Percentiles rank a stretch among this genome's conserved stretches.
Evolutionary conservation across 23 tunicate species (phyloP).

Genomic region (Diplosoma virens): DNA sequence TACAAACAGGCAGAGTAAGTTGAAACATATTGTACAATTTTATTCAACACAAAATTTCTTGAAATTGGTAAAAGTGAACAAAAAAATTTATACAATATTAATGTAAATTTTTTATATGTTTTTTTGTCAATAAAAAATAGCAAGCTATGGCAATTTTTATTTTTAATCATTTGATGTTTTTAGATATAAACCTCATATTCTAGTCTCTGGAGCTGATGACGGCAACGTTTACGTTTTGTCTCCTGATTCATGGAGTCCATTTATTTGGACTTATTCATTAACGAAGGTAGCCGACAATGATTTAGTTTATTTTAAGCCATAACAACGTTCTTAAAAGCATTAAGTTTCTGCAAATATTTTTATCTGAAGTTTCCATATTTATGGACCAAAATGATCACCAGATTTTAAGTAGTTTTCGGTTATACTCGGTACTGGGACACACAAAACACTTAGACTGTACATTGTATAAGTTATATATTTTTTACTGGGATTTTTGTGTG

Average conservation of each 20-base stretch:
- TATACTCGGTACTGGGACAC: too few species aligned
- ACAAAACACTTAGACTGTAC: too few species aligned
- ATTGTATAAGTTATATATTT: too few species aligned
- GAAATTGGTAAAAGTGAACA: not conserved
- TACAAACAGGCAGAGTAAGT: conserved; percentile 38
- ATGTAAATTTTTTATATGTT: not conserved
- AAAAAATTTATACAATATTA: not conserved
- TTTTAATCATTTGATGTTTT: not conserved
- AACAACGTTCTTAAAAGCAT: too few species aligned
- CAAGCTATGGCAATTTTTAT: not conserved
- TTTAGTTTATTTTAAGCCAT: too few species aligned
- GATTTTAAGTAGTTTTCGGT: too few species aligned
- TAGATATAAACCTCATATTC: conserved; percentile 73
- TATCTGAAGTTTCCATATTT: too few species aligned
- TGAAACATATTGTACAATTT: not conserved
- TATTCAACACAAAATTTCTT: not conserved
- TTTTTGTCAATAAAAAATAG: not conserved
- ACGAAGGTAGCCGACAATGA: too few species aligned
- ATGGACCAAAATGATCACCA: too few species aligned
- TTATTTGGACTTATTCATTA: conserved; percentile 72
- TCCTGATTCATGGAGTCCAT: conserved; percentile 77
- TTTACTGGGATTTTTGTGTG: too few species aligned
- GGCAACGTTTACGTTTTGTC: conserved; percentile 72
- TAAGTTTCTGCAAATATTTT: too few species aligned
- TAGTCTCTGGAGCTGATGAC: conserved; percentile 81